Conservation (phyloP, 2,888 invertebrate species). For the Amiota minor region DNA sequence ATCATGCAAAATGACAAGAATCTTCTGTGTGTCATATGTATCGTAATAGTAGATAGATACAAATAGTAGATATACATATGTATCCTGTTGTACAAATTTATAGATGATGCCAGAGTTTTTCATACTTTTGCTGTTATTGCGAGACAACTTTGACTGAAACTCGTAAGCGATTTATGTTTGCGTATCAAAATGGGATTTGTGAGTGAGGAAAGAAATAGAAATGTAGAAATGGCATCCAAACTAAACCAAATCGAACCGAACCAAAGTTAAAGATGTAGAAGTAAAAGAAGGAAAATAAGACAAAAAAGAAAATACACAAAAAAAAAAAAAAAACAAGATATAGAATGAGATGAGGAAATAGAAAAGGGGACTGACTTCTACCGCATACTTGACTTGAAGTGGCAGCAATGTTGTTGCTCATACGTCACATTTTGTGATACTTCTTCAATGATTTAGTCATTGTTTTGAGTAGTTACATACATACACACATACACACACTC, state of each 20-base stretch:
- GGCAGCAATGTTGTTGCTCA: constrained; percentile 38
- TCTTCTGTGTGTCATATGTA: too few species aligned
- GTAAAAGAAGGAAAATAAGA: background rate
- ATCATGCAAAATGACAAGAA: too few species aligned
- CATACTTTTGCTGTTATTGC: too few species aligned
- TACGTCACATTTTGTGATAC: too few species aligned
- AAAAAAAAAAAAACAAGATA: too few species aligned
- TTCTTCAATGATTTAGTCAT: constrained; percentile 50
- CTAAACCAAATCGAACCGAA: background rate
- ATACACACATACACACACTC: background rate
- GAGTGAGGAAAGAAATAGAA: constrained; percentile 16
- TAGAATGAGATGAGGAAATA: too few species aligned
- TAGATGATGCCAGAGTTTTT: too few species aligned
- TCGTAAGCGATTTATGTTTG: constrained; percentile 63
- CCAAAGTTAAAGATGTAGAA: background rate
- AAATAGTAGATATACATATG: too few species aligned
- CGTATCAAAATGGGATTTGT: constrained; percentile 65
- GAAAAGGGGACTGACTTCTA: background rate
- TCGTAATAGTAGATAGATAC: too few species aligned
- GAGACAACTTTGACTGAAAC: constrained; percentile 33
- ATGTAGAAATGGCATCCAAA: background rate
- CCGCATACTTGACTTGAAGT: constrained; percentile 29
- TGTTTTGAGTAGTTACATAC: constrained; percentile 41
- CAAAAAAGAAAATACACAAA: too few species aligned
- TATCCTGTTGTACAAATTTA: too few species aligned